These are phyloP conservation scores for Hyles euphorbiae DNA, from an alignment of 1,140 invertebrate species.

Conservation along the genomic window DNA sequence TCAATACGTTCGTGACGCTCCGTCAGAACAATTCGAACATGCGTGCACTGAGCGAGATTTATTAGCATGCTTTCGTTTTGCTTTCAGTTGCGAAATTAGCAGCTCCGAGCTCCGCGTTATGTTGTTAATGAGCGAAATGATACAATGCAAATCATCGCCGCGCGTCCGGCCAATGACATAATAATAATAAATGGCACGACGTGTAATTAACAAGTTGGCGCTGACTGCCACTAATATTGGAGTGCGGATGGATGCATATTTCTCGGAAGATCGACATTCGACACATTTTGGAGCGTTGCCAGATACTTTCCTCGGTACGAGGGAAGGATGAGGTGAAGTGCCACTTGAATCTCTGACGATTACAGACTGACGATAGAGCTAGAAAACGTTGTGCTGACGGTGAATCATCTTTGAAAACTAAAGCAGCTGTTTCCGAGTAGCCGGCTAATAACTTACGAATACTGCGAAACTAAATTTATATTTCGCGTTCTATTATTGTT, in stretches of 20 bases:
- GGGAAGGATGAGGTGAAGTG: slow-evolving; percentile 31
- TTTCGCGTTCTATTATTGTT: no score
- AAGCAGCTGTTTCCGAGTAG: neutral
- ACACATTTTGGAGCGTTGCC: slow-evolving; percentile 50
- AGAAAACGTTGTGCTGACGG: slow-evolving; percentile 20
- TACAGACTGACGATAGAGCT: slow-evolving; percentile 16
- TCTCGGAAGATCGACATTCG: slow-evolving; percentile 52
- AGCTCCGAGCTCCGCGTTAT: neutral
- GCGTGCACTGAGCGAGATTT: slow-evolving; percentile 4
- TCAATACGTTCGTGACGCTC: slow-evolving; percentile 50
- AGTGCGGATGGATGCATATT: slow-evolving; percentile 44
- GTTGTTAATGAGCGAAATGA: slow-evolving; percentile 8
- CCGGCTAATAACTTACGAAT: no score
- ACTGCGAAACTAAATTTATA: no score
- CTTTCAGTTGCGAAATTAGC: slow-evolving; percentile 10
- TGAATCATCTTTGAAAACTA: slow-evolving; percentile 22
- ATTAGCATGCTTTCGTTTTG: slow-evolving; percentile 13
- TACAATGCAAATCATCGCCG: slow-evolving; percentile 14
- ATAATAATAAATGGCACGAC: slow-evolving; percentile 19
- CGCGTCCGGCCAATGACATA: slow-evolving; percentile 17
- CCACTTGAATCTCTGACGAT: slow-evolving; percentile 29
- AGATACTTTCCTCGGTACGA: slow-evolving; percentile 47
- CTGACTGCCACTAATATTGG: slow-evolving; percentile 22
- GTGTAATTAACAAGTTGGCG: slow-evolving; percentile 41
- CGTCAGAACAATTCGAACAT: slow-evolving; percentile 7